Evolutionary conservation across 2,888 invertebrate species (phyloP), one percentile per base, ranked within the genome.

Genomic region (Euproctis similis): DNA sequence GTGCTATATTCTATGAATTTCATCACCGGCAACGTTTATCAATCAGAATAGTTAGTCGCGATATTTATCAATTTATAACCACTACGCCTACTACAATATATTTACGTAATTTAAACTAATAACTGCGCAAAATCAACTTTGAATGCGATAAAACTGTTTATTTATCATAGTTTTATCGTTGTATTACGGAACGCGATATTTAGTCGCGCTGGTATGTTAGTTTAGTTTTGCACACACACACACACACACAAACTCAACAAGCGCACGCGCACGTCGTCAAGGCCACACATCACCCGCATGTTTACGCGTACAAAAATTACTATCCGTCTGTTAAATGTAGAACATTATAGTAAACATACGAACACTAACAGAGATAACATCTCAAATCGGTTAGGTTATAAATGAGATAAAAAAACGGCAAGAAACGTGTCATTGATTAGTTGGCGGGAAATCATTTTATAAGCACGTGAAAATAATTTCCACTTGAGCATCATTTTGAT

Each of bases 371-470:
- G 40, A 46, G 52, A 49, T 38, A 38, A 42, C 67, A 53, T 45
- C 53, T 47, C 39, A 46, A 76, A 63, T 62, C 52, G 38, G 66
- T 53, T 59, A 65, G 41, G 51, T 67, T 56, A 59, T 58, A 58
- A 31, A 36, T n/a, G n/a, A n/a, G n/a, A 32, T 34, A 48, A 47
- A 54, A 59, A 72, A 74, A 73, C 74, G 75, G 77, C 81, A 80
- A 68, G 78, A 78, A 81, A 61, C 67, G 65, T 67, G 76, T 46
- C 81, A 80, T 80, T 77, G 77, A 78, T 46, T 58, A 37, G 59
- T 71, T 73, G 75, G 80, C 80, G 78, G 78, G 76, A 77, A 77
- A 71, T 46, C 43, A 35, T 77, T 78, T 56, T 68, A 63, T 62
- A 75, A 81, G 47, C 54, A 53, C 59, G 68, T 61, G 70, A 76